A percentile compares a stretch with the other conserved stretches of the same genome.
Conservation (phyloP, 2,797 vertebrate genomes). For the Hoplostethus atlanticus region DNA sequence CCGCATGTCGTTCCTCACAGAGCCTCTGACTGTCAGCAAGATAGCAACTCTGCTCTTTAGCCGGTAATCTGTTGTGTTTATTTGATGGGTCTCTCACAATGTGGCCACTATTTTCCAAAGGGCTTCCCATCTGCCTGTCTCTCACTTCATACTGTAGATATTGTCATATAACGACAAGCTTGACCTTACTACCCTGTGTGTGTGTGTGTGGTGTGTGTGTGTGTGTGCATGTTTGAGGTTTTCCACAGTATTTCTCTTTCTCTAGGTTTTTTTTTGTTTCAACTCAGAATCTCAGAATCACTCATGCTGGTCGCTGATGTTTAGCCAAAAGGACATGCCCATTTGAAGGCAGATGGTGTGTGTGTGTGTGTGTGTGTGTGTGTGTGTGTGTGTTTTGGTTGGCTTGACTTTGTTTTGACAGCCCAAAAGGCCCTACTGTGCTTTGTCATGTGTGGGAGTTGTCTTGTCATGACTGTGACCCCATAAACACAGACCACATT, state of each 20-base stretch:
- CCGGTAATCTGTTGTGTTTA: slow-evolving; percentile 25
- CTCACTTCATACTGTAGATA: background rate
- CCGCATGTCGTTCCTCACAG: slow-evolving; percentile 6
- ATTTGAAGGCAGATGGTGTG: slow-evolving; percentile 31
- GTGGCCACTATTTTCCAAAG: slow-evolving; percentile 15
- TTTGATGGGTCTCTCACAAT: slow-evolving; percentile 33
- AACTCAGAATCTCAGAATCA: slow-evolving; percentile 33
- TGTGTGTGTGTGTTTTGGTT: slow-evolving; percentile 67
- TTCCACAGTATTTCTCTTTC: background rate
- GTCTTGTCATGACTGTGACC: slow-evolving; percentile 62
- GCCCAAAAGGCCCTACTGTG: slow-evolving; percentile 72
- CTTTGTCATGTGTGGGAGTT: slow-evolving; percentile 75
- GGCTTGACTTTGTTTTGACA: slow-evolving; percentile 76
- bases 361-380: slow-evolving; percentile 30
- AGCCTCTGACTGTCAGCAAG: slow-evolving; percentile 25
- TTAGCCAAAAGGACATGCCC: slow-evolving; percentile 55
- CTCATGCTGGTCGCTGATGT: slow-evolving; percentile 49
- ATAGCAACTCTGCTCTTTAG: slow-evolving; percentile 13
- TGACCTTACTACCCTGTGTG: slow-evolving; percentile 3
- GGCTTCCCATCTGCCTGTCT: slow-evolving; percentile 6
- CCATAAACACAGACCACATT: slow-evolving; percentile 60
- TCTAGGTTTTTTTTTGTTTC: slow-evolving; percentile 24
- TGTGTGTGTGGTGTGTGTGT: slow-evolving; percentile 3
- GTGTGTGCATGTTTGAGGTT: background rate
- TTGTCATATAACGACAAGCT: background rate